Percentiles rank a stretch among this genome's conserved stretches.
These are phyloP conservation scores for Ceratotherium simum DNA, from an alignment of 2,113 vertebrate genomes.

Conservation along the genomic window DNA sequence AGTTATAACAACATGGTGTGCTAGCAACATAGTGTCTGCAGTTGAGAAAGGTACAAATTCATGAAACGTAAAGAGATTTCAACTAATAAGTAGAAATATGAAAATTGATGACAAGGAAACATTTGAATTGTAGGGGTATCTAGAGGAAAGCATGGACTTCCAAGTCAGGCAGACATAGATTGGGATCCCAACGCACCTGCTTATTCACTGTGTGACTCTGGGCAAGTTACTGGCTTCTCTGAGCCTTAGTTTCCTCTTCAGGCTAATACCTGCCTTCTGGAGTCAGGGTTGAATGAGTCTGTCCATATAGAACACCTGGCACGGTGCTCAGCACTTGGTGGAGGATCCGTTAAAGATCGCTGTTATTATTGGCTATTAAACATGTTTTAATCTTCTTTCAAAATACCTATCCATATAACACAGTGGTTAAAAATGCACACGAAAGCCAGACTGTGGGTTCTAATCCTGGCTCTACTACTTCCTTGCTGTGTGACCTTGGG, in stretches of 20 bases:
- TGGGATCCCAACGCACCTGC: background rate
- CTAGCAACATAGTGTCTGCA: background rate
- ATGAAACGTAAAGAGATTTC: background rate
- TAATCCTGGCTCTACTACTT: background rate
- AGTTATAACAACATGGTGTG: too few relatives aligned
- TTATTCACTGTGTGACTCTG: background rate
- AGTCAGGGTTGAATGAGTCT: background rate
- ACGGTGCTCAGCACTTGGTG: background rate
- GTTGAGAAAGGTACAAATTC: background rate
- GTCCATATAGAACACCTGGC: background rate
- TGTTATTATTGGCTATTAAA: background rate
- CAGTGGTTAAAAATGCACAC: background rate
- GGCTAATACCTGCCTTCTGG: background rate
- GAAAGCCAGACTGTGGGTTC: background rate
- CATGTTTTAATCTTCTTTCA: background rate
- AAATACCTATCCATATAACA: background rate
- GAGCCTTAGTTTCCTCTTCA: background rate
- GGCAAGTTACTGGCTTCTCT: background rate
- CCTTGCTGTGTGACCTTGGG: background rate
- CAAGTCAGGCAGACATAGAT: background rate
- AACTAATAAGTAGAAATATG: background rate
- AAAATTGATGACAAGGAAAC: background rate
- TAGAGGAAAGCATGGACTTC: background rate
- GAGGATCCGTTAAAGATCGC: background rate
- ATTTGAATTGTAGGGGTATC: background rate